Base-by-base conservation (phyloP, 1,140 invertebrate species). In the Helicoverpa zea region DNA sequence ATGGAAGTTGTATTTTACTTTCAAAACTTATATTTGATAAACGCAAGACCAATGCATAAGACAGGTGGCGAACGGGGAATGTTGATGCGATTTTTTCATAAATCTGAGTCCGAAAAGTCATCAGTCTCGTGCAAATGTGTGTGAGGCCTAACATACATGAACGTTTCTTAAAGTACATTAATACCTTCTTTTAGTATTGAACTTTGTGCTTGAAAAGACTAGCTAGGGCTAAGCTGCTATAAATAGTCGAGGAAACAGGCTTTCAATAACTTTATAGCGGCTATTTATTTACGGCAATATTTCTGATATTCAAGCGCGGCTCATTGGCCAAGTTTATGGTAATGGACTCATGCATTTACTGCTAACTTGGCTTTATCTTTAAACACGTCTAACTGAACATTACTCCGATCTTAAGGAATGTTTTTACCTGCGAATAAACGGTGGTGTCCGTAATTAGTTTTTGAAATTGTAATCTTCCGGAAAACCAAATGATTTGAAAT, bases 251-350 rank as follows among this genome's bases (percentile, higher is more conserved):
- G 63, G 63, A 66, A 66, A 64, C 63, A 64, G 35, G 63, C 63
- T 66, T 66, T 66, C 35, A 66, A 47, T 66, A 66, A 66, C n/a
- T 66, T 66, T 66, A 66, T 49, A 66, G 63, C 10, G 16, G 29
- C n/a, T 43, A 66, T 49, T 49, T 47, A 64, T 66, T 66, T 49
- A 14, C 63, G 47, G 63, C 18, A 49, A 66, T 66, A 43, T 66
- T 13, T 66, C n/a, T 18, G 63, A 49, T 66, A 49, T 49, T 49
- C 43, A 66, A 49, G 63, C 35, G 47, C 63, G 43, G 11, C 10
- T 66, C 66, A 52, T 30, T 70, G 49, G 66, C 18, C 3, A 54
- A 52, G 49, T 70, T 70, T 52, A 70, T 54, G 66, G 23, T 66
- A 49, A 66, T 66, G 10, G n/a, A 7, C 23, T 30, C 23, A 30